Conservation (phyloP, 2,113 vertebrate genomes). For the Albula goreensis region DNA sequence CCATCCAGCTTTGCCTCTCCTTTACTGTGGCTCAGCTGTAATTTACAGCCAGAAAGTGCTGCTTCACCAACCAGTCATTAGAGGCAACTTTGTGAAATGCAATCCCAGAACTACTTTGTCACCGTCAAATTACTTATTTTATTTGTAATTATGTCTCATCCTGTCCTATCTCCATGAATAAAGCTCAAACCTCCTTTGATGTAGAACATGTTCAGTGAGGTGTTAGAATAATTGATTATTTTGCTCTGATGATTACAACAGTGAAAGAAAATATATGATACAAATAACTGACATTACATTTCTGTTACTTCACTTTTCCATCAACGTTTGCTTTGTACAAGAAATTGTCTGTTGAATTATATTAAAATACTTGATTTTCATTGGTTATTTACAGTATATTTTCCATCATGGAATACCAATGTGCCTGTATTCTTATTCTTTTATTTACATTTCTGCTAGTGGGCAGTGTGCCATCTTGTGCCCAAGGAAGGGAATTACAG, state of each 20-base stretch:
- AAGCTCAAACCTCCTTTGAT: not conserved
- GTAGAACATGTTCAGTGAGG: not conserved
- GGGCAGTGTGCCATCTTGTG: constrained; percentile 52
- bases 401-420: not conserved
- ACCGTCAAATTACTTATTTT: constrained; percentile 28
- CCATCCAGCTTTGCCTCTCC: constrained; percentile 25
- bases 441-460: constrained; percentile 23
- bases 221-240: not conserved
- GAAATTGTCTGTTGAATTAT: not conserved
- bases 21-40: constrained; percentile 15
- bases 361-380: not conserved
- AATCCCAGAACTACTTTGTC: constrained; percentile 9
- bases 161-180: constrained; percentile 10
- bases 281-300: not conserved
- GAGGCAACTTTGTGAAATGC: constrained; percentile 19
- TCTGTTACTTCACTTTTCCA: not conserved
- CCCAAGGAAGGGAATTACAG: constrained; percentile 29
- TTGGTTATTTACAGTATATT: not conserved
- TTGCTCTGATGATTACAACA: not conserved
- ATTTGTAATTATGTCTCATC: constrained; percentile 29
- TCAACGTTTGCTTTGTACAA: not conserved
- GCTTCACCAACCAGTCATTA: constrained; percentile 44
- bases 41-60: constrained; percentile 32
- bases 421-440: constrained; percentile 13
- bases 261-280: not conserved